Evolutionary conservation across 2,888 invertebrate genomes (phyloP), one percentile per base, ranked within the genome.

Genomic region (Caenorhabditis afra): DNA sequence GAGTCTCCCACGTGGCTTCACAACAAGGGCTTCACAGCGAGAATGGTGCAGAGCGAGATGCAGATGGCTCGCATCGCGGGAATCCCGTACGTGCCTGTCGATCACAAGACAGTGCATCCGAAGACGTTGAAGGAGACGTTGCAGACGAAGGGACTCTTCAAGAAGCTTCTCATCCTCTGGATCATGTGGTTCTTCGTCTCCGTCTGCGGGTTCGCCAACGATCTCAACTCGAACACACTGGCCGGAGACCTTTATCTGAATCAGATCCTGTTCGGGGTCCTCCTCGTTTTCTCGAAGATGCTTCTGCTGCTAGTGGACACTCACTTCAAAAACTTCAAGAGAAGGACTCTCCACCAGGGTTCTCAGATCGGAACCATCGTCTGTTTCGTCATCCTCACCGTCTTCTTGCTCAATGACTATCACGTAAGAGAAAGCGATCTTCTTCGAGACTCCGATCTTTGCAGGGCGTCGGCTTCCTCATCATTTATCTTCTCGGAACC

Each of bases 1-100:
- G 88, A 88, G 65, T 86, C 85, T 39, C 88, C 88, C n/a, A 88
- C 84, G 1, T 88, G 88, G 88, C 81, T 88, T n/a, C 86, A 88
- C 49, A 80, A 79, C 61, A 84, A 85, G 62, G 88, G 88, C 59
- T 73, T 14, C 52, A 80, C 41, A 77, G 74, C 45, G 82, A 86
- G 68, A 74, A 78, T 88, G 88, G 61, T 78, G 14, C 45, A 73
- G 37, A 85, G 84, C 47, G 88, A 88, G 68, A 62, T 75, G 55
- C 73, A 79, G 41, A 83, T 87, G 18, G 86, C 88, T 0, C 10
- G 66, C 35, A 57, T 88, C 29, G 87, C 86, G n/a, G 88, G 88
- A 16, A 55, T 85, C 1, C 49, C 64, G 10, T 87, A 85, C 57
- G 77, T 71, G 5, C 84, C 86, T 14, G 74, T 80, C 1, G 78